Percentiles rank a stretch among this genome's conserved stretches.
Conservation (phyloP, 2,888 invertebrate genomes). For the Papilio demoleus region DNA sequence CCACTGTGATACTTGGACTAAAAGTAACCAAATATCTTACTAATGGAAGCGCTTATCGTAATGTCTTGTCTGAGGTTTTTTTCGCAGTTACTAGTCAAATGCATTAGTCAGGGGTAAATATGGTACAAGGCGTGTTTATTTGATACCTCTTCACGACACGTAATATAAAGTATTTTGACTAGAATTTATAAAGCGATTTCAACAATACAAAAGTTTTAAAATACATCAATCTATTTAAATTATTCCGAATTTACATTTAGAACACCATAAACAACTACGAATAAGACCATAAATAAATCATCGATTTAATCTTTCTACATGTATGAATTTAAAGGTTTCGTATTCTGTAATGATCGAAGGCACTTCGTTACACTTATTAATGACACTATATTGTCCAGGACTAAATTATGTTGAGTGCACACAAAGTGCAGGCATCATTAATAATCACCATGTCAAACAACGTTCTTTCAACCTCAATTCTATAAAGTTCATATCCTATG, state of each 20-base stretch:
- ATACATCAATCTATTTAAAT: too few relatives aligned
- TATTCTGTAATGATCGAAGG: background rate
- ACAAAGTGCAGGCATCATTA: conserved; percentile 1
- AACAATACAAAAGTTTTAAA: too few relatives aligned
- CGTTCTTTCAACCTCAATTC: background rate
- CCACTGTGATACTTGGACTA: conserved; percentile 7
- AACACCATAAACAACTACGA: too few relatives aligned
- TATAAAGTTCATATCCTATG: background rate
- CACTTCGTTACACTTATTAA: background rate
- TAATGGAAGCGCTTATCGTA: conserved; percentile 37
- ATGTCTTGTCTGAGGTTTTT: conserved; percentile 33
- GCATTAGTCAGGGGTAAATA: conserved; percentile 28
- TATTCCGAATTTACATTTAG: background rate
- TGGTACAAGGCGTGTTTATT: background rate
- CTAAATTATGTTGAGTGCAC: background rate
- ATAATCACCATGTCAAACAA: conserved; percentile 4
- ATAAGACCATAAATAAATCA: too few relatives aligned
- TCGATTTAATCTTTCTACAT: too few relatives aligned
- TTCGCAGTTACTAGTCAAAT: conserved; percentile 24
- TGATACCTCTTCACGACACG: background rate
- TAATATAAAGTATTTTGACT: background rate
- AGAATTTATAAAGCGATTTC: too few relatives aligned
- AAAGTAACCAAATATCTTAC: conserved; percentile 23
- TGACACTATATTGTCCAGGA: background rate
- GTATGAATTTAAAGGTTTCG: background rate